Percentiles rank a stretch among this genome's conserved stretches.
phyloP scores from a whole-genome alignment of 2,888 invertebrate species.

The Chaitophorus viminalis region DNA sequence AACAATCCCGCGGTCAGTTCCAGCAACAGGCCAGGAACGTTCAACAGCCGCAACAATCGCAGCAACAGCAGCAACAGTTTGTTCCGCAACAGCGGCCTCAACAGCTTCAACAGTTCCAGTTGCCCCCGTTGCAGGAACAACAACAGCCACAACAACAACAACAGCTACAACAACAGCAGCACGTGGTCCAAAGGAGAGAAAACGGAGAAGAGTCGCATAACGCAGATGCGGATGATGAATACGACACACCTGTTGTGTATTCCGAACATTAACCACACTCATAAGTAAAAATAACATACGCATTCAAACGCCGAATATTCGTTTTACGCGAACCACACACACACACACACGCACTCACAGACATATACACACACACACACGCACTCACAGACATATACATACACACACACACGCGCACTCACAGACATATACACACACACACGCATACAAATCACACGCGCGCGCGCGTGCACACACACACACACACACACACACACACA shows the following conservation, averaged over 20 bases:
- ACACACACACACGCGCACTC: no score
- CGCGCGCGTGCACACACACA: no score
- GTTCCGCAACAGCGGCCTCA: slow-evolving; percentile 62
- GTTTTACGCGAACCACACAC: background rate
- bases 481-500: background rate
- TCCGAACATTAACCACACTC: slow-evolving; percentile 27
- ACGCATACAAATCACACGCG: no score
- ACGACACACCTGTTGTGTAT: slow-evolving; percentile 10
- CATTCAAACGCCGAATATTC: background rate
- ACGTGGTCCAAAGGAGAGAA: slow-evolving; percentile 58
- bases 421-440: no score
- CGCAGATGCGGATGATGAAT: background rate
- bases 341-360: background rate
- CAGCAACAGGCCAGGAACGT: slow-evolving; percentile 58
- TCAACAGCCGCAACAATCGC: slow-evolving; percentile 62
- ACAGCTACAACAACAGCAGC: slow-evolving; percentile 61
- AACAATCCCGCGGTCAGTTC: slow-evolving; percentile 60
- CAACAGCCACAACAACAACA: slow-evolving; percentile 15
- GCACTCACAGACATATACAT: no score
- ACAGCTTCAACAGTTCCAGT: slow-evolving; percentile 63
- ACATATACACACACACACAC: background rate
- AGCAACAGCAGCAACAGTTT: slow-evolving; percentile 63
- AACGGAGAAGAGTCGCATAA: slow-evolving; percentile 24
- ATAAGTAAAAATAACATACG: background rate
- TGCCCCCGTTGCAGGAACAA: slow-evolving; percentile 60